A percentile compares a stretch with the other conserved stretches of the same genome.
Evolutionary conservation across 2,888 invertebrate species (phyloP).

Genomic region (Macrosoma leucophasiata): DNA sequence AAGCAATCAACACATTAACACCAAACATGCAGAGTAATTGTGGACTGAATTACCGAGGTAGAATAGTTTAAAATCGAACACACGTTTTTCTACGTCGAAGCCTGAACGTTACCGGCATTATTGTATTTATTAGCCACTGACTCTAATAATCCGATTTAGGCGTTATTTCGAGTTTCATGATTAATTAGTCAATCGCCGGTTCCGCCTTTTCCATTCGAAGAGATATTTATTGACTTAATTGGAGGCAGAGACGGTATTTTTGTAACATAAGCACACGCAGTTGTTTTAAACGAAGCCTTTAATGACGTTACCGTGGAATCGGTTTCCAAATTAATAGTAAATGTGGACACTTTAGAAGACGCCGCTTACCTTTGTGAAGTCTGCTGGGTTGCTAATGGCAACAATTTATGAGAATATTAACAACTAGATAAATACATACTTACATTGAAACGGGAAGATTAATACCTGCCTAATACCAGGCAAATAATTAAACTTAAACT

Average conservation of each 20-base stretch:
- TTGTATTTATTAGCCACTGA: conserved; percentile 38
- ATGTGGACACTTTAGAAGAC: too few species aligned
- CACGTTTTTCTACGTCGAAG: conserved; percentile 5
- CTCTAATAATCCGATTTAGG: conserved; percentile 47
- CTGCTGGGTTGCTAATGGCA: too few species aligned
- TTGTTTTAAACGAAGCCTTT: too few species aligned
- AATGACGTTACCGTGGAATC: too few species aligned
- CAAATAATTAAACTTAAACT: too few species aligned
- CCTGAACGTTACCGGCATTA: conserved; percentile 10
- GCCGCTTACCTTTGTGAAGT: too few species aligned
- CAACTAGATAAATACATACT: too few species aligned
- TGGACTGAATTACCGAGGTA: conserved; percentile 5
- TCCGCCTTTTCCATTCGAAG: conserved; percentile 24
- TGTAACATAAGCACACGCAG: too few species aligned
- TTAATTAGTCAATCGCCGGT: conserved; percentile 39
- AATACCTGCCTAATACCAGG: too few species aligned
- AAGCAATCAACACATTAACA: conserved; percentile 9
- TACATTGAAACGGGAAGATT: too few species aligned
- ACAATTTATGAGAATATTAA: too few species aligned
- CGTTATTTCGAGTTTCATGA: conserved; percentile 41
- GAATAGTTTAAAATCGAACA: conserved; percentile 4
- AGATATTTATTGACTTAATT: conserved; percentile 25
- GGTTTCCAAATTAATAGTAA: too few species aligned
- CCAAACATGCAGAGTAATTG: conserved; percentile 11
- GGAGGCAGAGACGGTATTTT: conserved; percentile 9